These are phyloP conservation scores for Tholera decimalis DNA, from an alignment of 2,888 invertebrate species.

Conservation along the genomic window DNA sequence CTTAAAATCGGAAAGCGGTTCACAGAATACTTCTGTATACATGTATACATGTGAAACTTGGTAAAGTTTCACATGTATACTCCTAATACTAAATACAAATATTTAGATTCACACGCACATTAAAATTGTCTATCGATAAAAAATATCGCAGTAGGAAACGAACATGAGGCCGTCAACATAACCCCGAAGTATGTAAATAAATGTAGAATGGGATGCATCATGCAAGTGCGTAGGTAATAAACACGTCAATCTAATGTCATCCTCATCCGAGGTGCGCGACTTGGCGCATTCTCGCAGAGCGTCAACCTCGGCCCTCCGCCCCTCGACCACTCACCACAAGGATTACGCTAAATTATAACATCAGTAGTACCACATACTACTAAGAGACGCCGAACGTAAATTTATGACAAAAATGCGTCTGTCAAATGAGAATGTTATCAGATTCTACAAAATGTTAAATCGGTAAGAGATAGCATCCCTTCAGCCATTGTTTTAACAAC, in stretches of 20 bases:
- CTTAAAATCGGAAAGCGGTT: too few species aligned
- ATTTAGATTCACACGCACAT: too few species aligned
- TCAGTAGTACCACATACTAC: constrained; percentile 41
- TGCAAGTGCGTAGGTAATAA: constrained; percentile 74
- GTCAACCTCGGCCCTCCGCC: constrained; percentile 84
- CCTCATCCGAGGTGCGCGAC: constrained; percentile 78
- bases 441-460: background rate
- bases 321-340: constrained; percentile 64
- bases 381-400: background rate
- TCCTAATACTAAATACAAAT: too few species aligned
- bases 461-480: background rate
- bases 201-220: constrained; percentile 57
- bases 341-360: constrained; percentile 54
- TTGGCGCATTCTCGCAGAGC: constrained; percentile 87
- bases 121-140: constrained; percentile 25
- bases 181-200: constrained; percentile 42
- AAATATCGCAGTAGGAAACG: constrained; percentile 9
- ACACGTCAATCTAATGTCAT: constrained; percentile 83
- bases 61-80: too few species aligned
- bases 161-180: constrained; percentile 17
- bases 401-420: constrained; percentile 2
- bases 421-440: background rate
- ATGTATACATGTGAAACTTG: too few species aligned
- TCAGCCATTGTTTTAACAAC: background rate
- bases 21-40: too few species aligned